Evolutionary conservation across 2,113 vertebrate species (phyloP), one percentile per base, ranked within the genome.

Genomic region (Elaphurus davidianus): DNA sequence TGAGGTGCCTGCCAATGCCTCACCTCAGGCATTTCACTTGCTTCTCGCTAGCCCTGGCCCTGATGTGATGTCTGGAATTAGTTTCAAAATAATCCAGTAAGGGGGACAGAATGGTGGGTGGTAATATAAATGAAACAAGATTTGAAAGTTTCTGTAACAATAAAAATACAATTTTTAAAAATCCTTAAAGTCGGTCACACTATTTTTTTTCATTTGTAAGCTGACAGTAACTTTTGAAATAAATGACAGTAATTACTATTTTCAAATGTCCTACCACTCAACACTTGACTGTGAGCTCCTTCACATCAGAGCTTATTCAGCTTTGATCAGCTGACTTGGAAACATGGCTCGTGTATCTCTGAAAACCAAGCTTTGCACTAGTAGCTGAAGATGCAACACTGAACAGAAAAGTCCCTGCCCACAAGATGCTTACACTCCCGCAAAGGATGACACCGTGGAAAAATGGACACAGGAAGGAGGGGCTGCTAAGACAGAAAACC

Each of bases 191-290:
- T 23, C 5, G 3, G 13, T n/a, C 45, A 45, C 40, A 57, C 55
- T 76, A 54, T 55, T 55, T 87, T 54, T 54, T 82, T 82, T 15
- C 15, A 87, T 40, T 7, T 47, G 14, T 33, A 64, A 96, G 36
- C 67, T 50, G 30, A 82, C 19, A 57, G 55, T 78, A 78, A 83
- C 28, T 59, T 95, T 82, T 62, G 52, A 90, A 92, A 36, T 71
- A 81, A 71, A 59, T 82, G 87, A 30, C 93, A 91, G 55, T 87
- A 76, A 93, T 90, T 59, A 78, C 71, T 21, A 25, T 78, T 97
- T 91, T 84, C 87, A 36, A 15, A 27, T 19, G 27, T 67, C 45
- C 60, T 13, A 21, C 54, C 45, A 47, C 36, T 79, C 78, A 60
- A 36, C 54, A 13, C 50, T 79, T 8, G 64, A 33, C 82, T 27